These are phyloP conservation scores for Nixonia krombeini DNA, from an alignment of 1,140 invertebrate species.

Conservation along the genomic window DNA sequence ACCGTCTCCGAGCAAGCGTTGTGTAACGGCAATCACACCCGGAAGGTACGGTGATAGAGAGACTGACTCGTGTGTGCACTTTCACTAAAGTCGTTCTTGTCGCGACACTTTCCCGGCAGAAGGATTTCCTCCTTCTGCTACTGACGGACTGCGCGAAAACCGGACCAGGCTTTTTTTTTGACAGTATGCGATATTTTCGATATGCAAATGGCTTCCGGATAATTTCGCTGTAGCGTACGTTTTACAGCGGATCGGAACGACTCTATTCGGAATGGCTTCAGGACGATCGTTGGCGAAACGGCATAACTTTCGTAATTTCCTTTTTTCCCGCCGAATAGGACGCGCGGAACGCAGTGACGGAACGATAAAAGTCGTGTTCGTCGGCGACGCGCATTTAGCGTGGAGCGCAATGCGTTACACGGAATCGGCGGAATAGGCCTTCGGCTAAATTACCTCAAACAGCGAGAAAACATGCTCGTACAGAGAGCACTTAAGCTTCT, in stretches of 20 bases:
- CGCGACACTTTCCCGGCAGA: conserved; percentile 47
- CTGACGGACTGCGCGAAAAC: background rate
- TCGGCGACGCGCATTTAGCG: conserved; percentile 40
- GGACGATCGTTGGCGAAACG: conserved; percentile 40
- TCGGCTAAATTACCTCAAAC: conserved; percentile 47
- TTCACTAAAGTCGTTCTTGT: conserved; percentile 53
- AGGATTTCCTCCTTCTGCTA: conserved; percentile 32
- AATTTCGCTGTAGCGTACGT: too few relatives aligned
- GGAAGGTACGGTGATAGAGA: conserved; percentile 51
- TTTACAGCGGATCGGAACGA: conserved; percentile 25
- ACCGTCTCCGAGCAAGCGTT: conserved; percentile 43
- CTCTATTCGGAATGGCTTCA: conserved; percentile 32
- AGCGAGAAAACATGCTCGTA: conserved; percentile 47
- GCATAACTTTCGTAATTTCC: conserved; percentile 40
- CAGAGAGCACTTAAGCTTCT: conserved; percentile 39
- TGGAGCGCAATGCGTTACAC: conserved; percentile 36
- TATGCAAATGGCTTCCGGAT: too few relatives aligned
- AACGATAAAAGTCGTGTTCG: conserved; percentile 48
- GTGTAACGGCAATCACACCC: conserved; percentile 55
- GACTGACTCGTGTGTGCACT: conserved; percentile 51
- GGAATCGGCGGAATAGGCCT: conserved; percentile 46
- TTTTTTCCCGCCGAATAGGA: conserved; percentile 34
- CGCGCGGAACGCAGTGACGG: conserved; percentile 39
- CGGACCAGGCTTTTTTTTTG: too few relatives aligned
- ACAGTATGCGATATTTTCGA: too few relatives aligned